phyloP scores from a whole-genome alignment of 2,797 vertebrate species.

The Platyrinchus mystaceus region DNA sequence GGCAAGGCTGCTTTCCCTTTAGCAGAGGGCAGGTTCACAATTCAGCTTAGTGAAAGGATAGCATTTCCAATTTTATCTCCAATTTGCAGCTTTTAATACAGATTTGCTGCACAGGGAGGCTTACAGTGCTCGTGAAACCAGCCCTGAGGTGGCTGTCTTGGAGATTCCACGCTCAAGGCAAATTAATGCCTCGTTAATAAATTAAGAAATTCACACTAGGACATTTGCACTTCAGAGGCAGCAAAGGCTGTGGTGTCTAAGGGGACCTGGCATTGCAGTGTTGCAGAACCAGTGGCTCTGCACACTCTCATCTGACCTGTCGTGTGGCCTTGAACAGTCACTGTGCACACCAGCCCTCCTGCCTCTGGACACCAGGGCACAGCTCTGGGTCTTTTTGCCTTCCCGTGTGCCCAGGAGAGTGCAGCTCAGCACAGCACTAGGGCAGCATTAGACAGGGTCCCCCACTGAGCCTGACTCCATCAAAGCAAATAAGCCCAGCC shows the following conservation, averaged over 20 bases:
- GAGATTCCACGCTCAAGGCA: neutral
- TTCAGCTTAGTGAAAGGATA: neutral
- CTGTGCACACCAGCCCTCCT: neutral
- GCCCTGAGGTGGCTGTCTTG: neutral
- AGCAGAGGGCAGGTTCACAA: neutral
- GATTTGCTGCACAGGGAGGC: neutral
- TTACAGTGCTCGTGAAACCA: neutral
- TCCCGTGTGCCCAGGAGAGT: neutral
- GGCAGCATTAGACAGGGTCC: neutral
- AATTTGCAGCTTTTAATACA: neutral
- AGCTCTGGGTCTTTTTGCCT: neutral
- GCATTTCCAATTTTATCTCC: slow-evolving; percentile 6
- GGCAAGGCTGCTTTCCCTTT: neutral
- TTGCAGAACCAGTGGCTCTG: neutral
- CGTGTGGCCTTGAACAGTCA: neutral
- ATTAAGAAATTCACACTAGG: neutral
- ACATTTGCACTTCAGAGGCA: neutral
- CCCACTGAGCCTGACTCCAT: neutral
- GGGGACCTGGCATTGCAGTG: fast-evolving
- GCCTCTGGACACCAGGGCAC: neutral
- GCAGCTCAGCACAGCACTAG: neutral
- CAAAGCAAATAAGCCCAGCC: neutral
- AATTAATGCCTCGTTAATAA: neutral
- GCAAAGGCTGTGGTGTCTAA: neutral
- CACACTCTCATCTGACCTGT: neutral